A percentile compares a stretch with the other conserved stretches of the same genome.
phyloP scores from a whole-genome alignment of 2,888 invertebrate genomes.

The Metallyticus violacea region DNA sequence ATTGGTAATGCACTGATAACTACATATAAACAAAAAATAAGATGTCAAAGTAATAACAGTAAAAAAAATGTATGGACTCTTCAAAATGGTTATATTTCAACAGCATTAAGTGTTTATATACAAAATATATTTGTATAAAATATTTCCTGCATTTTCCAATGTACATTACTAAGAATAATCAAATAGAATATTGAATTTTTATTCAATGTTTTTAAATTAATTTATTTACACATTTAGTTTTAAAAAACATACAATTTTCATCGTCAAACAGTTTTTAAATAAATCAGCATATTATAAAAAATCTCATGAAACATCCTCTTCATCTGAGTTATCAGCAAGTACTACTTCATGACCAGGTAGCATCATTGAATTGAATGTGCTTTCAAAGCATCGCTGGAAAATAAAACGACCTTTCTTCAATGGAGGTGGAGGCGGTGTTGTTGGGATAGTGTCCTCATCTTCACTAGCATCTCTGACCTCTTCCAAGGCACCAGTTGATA shows the following conservation, averaged over 20 bases:
- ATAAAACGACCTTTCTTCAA: constrained; percentile 59
- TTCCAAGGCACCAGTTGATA: neutral
- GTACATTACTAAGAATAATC: too few species aligned
- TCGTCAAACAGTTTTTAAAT: neutral
- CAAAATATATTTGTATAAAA: neutral
- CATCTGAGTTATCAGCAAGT: constrained; percentile 71
- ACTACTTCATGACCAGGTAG: constrained; percentile 56
- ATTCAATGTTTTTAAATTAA: neutral
- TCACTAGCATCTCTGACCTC: neutral
- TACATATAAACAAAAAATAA: neutral
- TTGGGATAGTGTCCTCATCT: constrained; percentile 53
- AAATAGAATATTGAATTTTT: too few species aligned
- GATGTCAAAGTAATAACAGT: neutral
- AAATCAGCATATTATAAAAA: neutral
- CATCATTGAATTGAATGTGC: constrained; percentile 61
- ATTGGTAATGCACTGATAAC: too few species aligned
- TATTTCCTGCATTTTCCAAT: too few species aligned
- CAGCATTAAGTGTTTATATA: neutral
- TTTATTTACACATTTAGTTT: neutral
- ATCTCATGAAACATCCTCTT: constrained; percentile 43
- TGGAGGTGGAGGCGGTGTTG: constrained; percentile 59
- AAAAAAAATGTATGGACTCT: too few species aligned
- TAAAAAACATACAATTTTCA: neutral
- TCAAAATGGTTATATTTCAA: neutral
- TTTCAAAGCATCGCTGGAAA: constrained; percentile 71